Percentiles rank a stretch among this genome's conserved stretches.
phyloP scores from a whole-genome alignment of 2,888 invertebrate species.

The Trypoxylon attenuatum region DNA sequence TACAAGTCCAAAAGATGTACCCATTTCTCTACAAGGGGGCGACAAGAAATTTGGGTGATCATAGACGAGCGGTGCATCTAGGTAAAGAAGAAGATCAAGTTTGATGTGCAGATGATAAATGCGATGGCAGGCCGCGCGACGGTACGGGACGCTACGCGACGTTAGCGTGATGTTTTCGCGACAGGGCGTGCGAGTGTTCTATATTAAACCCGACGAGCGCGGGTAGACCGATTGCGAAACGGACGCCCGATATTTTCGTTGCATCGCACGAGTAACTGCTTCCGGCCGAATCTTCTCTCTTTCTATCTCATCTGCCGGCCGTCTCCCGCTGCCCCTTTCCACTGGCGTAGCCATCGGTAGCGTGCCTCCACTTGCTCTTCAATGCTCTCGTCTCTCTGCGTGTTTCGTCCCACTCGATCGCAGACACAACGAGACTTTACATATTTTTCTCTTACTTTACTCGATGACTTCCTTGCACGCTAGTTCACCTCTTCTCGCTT shows the following conservation, averaged over 20 bases:
- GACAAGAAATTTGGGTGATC: not conserved
- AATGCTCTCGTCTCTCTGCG: constrained; percentile 22
- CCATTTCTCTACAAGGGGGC: too few species aligned
- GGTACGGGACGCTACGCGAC: constrained; percentile 20
- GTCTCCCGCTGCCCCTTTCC: constrained; percentile 25
- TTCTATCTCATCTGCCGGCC: constrained; percentile 30
- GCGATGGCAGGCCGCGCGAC: constrained; percentile 17
- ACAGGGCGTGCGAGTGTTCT: constrained; percentile 63
- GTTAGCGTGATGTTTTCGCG: constrained; percentile 59
- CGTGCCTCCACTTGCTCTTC: constrained; percentile 24
- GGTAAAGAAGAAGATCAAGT: constrained; percentile 12
- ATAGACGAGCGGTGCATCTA: not conserved
- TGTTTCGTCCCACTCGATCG: too few species aligned
- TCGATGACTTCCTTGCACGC: constrained; percentile 28
- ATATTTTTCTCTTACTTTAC: constrained; percentile 50
- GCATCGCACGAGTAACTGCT: constrained; percentile 72
- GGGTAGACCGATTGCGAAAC: constrained; percentile 71
- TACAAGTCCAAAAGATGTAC: too few species aligned
- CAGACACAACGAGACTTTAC: too few species aligned
- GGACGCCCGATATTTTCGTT: constrained; percentile 71
- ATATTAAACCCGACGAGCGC: constrained; percentile 71
- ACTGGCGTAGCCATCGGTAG: too few species aligned
- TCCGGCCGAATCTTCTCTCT: constrained; percentile 65
- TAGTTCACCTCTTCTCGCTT: constrained; percentile 15
- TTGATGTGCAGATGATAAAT: constrained; percentile 22